These are phyloP conservation scores for Antitype chi DNA, from an alignment of 2,888 invertebrate species.

Conservation along the genomic window DNA sequence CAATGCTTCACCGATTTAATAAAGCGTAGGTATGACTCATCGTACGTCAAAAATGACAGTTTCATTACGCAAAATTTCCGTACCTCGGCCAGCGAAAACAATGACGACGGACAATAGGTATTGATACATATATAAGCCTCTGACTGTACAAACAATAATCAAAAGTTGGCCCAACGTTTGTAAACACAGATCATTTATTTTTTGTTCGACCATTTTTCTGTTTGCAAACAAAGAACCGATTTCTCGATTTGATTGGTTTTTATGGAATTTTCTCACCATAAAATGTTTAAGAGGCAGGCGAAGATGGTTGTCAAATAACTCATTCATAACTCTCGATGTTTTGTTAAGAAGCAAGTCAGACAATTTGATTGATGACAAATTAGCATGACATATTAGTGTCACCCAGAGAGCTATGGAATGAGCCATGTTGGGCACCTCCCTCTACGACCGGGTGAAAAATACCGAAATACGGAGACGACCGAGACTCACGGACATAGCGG, in stretches of 20 bases:
- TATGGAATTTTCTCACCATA: conserved; percentile 9
- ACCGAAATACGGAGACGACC: too few relatives aligned
- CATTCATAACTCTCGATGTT: not conserved
- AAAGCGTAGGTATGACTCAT: conserved; percentile 52
- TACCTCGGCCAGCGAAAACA: conserved; percentile 41
- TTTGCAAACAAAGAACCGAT: conserved; percentile 37
- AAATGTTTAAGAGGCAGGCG: not conserved
- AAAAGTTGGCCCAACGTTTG: conserved; percentile 65
- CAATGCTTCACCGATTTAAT: conserved; percentile 42
- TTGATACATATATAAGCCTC: conserved; percentile 58
- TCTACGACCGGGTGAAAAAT: too few relatives aligned
- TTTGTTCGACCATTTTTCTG: conserved; percentile 34
- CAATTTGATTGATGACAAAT: not conserved
- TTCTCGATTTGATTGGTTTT: conserved; percentile 29
- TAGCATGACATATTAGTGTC: too few relatives aligned
- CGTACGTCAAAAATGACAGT: conserved; percentile 57
- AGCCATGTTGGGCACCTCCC: too few relatives aligned
- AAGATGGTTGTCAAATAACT: not conserved
- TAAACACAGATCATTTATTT: conserved; percentile 57
- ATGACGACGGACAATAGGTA: conserved; percentile 64
- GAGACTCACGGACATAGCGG: too few relatives aligned
- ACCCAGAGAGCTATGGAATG: too few relatives aligned
- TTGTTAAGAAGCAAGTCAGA: not conserved
- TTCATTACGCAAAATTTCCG: conserved; percentile 58
- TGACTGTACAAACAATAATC: conserved; percentile 58